These are phyloP conservation scores for Acrobasis consociella DNA, from an alignment of 2,888 invertebrate genomes.

Conservation along the genomic window DNA sequence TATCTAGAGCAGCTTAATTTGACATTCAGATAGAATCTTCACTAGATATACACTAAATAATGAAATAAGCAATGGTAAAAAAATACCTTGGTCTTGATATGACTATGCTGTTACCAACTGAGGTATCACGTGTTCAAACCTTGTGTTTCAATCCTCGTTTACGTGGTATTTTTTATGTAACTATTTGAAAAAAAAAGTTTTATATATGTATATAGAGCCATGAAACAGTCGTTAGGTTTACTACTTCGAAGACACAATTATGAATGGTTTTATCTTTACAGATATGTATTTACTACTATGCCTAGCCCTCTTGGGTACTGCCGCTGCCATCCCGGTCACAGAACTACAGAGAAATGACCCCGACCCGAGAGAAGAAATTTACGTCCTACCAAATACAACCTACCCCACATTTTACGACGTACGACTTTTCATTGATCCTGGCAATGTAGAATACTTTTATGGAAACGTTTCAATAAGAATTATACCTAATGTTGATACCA, in stretches of 20 bases:
- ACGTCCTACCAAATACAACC: constrained; percentile 79
- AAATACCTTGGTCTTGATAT: too few species aligned
- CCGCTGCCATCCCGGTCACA: constrained; percentile 44
- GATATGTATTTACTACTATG: constrained; percentile 66
- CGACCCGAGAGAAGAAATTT: constrained; percentile 42
- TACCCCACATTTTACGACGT: constrained; percentile 81
- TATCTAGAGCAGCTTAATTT: too few species aligned
- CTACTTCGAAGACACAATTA: constrained; percentile 23
- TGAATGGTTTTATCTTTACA: constrained; percentile 54
- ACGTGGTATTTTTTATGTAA: too few species aligned
- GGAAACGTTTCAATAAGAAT: constrained; percentile 73
- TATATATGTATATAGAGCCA: too few species aligned
- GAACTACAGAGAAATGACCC: constrained; percentile 27
- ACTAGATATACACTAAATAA: too few species aligned
- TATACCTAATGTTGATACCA: constrained; percentile 46
- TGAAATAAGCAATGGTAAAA: too few species aligned
- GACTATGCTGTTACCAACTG: too few species aligned
- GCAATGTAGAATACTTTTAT: constrained; percentile 59
- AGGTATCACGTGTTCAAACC: too few species aligned
- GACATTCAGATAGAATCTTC: too few species aligned
- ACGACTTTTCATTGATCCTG: constrained; percentile 70
- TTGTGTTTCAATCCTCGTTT: too few species aligned
- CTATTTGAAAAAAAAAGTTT: too few species aligned
- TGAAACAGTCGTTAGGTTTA: too few species aligned
- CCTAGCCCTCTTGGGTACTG: constrained; percentile 54